Conservation (phyloP, 2,797 vertebrate species). For the Melanogrammus aeglefinus region DNA sequence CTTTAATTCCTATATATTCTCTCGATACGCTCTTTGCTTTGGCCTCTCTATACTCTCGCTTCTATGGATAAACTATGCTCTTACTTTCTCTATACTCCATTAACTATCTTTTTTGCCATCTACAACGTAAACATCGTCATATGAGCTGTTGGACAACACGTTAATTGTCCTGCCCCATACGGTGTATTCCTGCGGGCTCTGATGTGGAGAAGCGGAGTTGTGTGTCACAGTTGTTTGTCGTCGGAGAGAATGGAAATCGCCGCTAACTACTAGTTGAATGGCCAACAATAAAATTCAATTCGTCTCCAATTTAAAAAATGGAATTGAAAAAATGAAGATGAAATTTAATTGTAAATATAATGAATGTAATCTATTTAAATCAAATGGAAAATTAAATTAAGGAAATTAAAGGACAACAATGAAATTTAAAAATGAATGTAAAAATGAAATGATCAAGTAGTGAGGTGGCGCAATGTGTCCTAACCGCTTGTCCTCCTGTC, state of each 20-base stretch:
- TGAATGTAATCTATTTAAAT: not conserved
- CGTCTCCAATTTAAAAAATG: not conserved
- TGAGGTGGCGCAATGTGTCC: no score
- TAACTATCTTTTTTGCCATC: no score
- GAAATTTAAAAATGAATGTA: no score
- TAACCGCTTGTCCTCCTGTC: constrained; percentile 27
- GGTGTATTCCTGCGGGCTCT: not conserved
- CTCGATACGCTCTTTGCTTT: no score
- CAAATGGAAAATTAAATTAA: no score
- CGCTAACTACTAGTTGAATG: not conserved
- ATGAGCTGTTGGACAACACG: not conserved
- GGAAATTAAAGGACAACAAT: no score
- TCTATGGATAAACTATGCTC: no score
- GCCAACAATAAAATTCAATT: not conserved
- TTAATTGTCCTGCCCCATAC: not conserved
- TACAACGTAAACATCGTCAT: not conserved
- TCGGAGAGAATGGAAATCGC: not conserved
- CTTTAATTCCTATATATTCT: not conserved
- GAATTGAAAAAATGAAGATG: no score
- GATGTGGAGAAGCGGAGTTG: not conserved
- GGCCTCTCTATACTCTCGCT: no score
- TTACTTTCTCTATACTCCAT: no score
- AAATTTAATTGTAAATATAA: not conserved
- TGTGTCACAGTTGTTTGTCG: no score
- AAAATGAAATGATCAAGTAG: not conserved